Conservation (phyloP, 2,797 vertebrate species). For the Salmo trutta region DNA sequence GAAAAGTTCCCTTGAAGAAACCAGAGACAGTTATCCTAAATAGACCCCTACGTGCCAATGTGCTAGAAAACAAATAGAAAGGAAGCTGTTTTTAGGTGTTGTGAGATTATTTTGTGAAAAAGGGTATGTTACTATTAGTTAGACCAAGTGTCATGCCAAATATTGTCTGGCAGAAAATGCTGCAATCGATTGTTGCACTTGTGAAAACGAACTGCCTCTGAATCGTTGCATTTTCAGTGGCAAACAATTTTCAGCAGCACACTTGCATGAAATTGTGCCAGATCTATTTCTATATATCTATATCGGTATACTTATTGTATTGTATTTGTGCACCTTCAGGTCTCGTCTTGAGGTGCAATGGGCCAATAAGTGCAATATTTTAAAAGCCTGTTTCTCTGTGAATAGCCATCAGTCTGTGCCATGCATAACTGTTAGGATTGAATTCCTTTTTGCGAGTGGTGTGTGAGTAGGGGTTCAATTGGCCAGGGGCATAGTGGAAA, state of each 20-base stretch:
- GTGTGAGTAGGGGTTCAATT: not conserved
- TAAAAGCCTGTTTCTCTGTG: constrained; percentile 48
- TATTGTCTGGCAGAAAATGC: not conserved
- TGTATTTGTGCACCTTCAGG: constrained; percentile 48
- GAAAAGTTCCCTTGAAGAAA: not conserved
- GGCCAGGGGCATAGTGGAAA: not conserved
- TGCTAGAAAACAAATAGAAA: not conserved
- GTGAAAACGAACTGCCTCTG: not conserved
- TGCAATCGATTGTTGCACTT: not conserved
- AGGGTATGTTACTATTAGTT: not conserved
- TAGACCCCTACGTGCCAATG: not conserved
- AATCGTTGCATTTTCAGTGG: not conserved
- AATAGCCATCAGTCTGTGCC: constrained; percentile 35
- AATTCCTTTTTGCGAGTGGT: not conserved
- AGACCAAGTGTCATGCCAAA: constrained; percentile 9
- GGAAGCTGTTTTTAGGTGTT: not conserved
- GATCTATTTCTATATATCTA: constrained; percentile 34
- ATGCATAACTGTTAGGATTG: constrained; percentile 4
- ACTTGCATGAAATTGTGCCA: constrained; percentile 46
- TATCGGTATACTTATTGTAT: constrained; percentile 36
- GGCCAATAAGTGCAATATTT: constrained; percentile 63
- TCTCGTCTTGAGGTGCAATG: constrained; percentile 46
- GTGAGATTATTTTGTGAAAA: not conserved
- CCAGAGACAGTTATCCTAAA: not conserved
- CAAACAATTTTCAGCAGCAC: constrained; percentile 25